A percentile compares a stretch with the other conserved stretches of the same genome.
Evolutionary conservation across 2,888 invertebrate species (phyloP).

Genomic region (Cerceris ruficornis): DNA sequence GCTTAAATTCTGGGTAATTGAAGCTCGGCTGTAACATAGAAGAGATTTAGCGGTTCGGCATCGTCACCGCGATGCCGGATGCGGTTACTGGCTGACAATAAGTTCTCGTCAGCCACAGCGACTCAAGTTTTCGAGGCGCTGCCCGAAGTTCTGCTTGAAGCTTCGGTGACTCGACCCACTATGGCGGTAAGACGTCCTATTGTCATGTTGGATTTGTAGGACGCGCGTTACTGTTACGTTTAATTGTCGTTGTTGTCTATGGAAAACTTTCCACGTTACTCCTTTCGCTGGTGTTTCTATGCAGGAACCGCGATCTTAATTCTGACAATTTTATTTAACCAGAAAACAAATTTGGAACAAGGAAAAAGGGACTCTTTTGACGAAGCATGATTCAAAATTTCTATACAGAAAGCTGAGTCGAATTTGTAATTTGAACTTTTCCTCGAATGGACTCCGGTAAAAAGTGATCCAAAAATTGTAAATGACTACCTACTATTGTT

Average conservation of each 20-base stretch:
- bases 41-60: conserved; percentile 27
- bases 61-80: conserved; percentile 53
- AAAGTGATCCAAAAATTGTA: too few relatives aligned
- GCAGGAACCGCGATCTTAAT: too few relatives aligned
- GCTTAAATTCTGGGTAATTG: too few relatives aligned
- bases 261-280: conserved; percentile 33
- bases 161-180: conserved; percentile 41
- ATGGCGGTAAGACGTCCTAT: conserved; percentile 32
- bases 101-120: conserved; percentile 60
- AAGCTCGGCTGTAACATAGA: not conserved
- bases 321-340: too few relatives aligned
- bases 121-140: conserved; percentile 50
- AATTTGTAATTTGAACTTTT: too few relatives aligned
- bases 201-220: conserved; percentile 41
- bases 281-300: conserved; percentile 14
- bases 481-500: too few relatives aligned
- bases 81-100: conserved; percentile 55
- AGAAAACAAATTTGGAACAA: too few relatives aligned
- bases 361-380: too few relatives aligned
- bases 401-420: too few relatives aligned
- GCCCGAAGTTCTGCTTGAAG: conserved; percentile 36
- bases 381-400: too few relatives aligned
- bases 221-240: conserved; percentile 36
- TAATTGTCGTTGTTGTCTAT: conserved; percentile 55
- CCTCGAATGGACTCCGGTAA: too few relatives aligned